A percentile compares a stretch with the other conserved stretches of the same genome.
phyloP scores from a whole-genome alignment of 1,140 invertebrate genomes.

The Brachionus rubens region DNA sequence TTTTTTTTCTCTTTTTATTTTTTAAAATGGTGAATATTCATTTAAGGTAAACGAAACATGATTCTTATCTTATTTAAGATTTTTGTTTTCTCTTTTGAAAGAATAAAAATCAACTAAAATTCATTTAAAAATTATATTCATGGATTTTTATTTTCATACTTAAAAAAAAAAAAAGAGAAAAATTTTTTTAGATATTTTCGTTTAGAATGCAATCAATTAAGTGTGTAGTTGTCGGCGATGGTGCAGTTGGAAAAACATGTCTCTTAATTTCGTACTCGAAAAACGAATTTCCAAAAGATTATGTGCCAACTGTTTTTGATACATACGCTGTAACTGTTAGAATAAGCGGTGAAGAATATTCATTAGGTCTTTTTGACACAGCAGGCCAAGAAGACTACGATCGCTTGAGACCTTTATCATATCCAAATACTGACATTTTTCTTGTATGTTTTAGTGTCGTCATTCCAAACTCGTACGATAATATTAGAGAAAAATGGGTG shows the following conservation, averaged over 20 bases:
- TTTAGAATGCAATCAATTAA: conserved; percentile 49
- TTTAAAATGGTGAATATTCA: too few relatives aligned
- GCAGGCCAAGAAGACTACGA: conserved; percentile 84
- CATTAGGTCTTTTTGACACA: conserved; percentile 70
- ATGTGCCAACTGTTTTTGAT: conserved; percentile 71
- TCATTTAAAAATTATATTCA: too few relatives aligned
- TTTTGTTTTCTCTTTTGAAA: conserved; percentile 1
- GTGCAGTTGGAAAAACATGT: conserved; percentile 55
- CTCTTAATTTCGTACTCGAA: conserved; percentile 53
- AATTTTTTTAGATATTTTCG: too few relatives aligned
- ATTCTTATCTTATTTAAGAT: conserved; percentile 11
- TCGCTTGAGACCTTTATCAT: conserved; percentile 82
- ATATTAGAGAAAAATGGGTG: conserved; percentile 88
- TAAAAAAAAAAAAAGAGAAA: too few relatives aligned
- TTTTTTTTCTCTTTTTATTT: too few relatives aligned
- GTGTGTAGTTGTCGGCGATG: conserved; percentile 55
- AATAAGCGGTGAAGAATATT: conserved; percentile 97
- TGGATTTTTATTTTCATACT: too few relatives aligned
- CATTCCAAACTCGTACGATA: conserved; percentile 96
- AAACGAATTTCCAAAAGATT: conserved; percentile 52
- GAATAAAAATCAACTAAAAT: conserved; percentile 25
- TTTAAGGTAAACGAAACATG: not conserved
- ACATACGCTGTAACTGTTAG: conserved; percentile 98
- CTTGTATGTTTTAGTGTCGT: conserved; percentile 98
- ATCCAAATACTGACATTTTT: conserved; percentile 98